Conservation (phyloP, 2,888 invertebrate species). For the Noctuana brunneofusca region DNA sequence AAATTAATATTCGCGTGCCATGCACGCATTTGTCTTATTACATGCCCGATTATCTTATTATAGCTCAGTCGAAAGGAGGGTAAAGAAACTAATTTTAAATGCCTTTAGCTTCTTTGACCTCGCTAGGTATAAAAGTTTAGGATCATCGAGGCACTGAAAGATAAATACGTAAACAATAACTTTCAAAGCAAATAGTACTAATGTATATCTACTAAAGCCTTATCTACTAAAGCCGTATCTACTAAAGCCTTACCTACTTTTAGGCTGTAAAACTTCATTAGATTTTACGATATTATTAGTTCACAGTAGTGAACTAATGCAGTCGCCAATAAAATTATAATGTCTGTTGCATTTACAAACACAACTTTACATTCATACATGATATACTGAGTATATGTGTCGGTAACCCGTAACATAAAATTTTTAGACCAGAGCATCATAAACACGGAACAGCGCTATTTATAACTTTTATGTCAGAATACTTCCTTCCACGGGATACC, state of each 20-base stretch:
- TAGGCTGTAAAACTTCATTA: too few species aligned
- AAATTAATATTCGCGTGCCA: constrained; percentile 18
- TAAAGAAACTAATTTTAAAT: constrained; percentile 5
- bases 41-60: constrained; percentile 13
- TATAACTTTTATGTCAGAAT: constrained; percentile 11
- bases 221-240: too few species aligned
- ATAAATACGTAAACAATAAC: too few species aligned
- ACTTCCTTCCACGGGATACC: constrained; percentile 13
- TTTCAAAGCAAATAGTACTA: too few species aligned
- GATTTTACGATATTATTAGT: too few species aligned
- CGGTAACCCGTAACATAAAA: neutral
- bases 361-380: too few species aligned
- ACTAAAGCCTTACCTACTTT: too few species aligned
- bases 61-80: neutral
- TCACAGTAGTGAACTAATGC: too few species aligned
- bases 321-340: too few species aligned
- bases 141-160: too few species aligned
- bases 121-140: neutral
- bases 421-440: neutral
- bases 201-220: too few species aligned
- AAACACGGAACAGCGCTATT: neutral
- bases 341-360: neutral
- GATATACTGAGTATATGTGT: too few species aligned
- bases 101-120: neutral
- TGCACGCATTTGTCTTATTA: constrained; percentile 13